Evolutionary conservation across 2,113 vertebrate species (phyloP).

Genomic region (Carettochelys insculpta): DNA sequence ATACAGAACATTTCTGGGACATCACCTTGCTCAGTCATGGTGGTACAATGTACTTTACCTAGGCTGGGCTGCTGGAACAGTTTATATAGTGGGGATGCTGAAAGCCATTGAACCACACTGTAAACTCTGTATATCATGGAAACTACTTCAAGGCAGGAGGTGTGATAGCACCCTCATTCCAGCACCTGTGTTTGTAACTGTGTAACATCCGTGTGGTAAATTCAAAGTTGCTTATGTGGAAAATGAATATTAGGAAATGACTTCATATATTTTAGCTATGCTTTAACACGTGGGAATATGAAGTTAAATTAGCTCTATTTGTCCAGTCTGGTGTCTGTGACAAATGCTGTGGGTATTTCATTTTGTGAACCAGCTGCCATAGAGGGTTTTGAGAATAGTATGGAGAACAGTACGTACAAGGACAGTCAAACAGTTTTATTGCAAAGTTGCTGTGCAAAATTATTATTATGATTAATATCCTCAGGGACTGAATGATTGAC

Average conservation of each 20-base stretch:
- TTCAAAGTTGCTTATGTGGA: neutral
- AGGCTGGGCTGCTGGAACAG: neutral
- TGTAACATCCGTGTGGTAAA: neutral
- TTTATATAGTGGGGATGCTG: no score
- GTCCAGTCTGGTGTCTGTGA: neutral
- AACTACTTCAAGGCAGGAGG: no score
- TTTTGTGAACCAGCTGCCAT: neutral
- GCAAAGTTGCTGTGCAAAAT: slow-evolving; percentile 48
- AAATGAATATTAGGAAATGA: neutral
- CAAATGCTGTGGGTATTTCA: neutral
- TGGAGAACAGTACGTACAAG: neutral
- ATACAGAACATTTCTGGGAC: neutral
- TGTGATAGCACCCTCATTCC: no score
- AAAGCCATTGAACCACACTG: no score
- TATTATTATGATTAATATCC: slow-evolving; percentile 47
- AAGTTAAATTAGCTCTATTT: neutral
- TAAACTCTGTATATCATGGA: no score
- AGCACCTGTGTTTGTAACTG: neutral
- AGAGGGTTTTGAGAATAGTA: neutral
- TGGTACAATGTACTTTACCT: neutral
- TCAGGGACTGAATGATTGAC: slow-evolving; percentile 38
- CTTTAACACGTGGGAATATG: neutral
- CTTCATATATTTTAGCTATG: neutral
- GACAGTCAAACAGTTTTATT: slow-evolving; percentile 42
- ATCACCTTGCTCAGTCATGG: neutral